A percentile compares a stretch with the other conserved stretches of the same genome.
Conservation (phyloP, 2,113 vertebrate species). For the Burhinus bistriatus region DNA sequence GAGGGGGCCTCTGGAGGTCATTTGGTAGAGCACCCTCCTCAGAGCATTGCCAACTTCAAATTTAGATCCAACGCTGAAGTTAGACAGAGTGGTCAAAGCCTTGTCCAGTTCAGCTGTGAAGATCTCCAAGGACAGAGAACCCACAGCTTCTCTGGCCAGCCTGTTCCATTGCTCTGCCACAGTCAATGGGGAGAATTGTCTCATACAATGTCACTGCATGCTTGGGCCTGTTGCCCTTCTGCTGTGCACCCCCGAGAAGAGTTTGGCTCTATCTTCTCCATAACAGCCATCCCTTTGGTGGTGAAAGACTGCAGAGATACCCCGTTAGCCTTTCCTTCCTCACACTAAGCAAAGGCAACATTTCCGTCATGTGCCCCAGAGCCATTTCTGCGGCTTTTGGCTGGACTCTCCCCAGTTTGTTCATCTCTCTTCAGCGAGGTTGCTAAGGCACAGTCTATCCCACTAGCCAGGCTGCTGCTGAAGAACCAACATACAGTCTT, state of each 20-base stretch:
- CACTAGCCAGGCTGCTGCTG: neutral
- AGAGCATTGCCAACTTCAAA: neutral
- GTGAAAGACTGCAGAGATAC: neutral
- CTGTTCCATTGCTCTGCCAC: neutral
- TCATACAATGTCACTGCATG: fast-evolving
- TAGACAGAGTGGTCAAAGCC: neutral
- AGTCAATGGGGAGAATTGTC: neutral
- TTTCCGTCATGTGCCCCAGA: neutral
- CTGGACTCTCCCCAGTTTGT: neutral
- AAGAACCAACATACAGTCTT: neutral
- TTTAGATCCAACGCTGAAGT: neutral
- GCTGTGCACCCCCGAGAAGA: neutral
- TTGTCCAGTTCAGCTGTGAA: neutral
- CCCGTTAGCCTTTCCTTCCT: neutral
- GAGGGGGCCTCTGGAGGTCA: neutral
- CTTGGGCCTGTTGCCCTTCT: neutral
- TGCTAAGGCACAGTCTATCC: neutral
- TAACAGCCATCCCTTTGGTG: neutral
- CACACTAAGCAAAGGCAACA: neutral
- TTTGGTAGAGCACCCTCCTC: neutral
- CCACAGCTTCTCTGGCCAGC: neutral
- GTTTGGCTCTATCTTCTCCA: neutral
- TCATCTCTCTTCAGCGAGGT: neutral
- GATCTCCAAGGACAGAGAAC: neutral
- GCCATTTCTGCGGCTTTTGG: neutral